Base-by-base conservation (phyloP, 2,888 invertebrate species). In the Peribatodes rhomboidaria region DNA sequence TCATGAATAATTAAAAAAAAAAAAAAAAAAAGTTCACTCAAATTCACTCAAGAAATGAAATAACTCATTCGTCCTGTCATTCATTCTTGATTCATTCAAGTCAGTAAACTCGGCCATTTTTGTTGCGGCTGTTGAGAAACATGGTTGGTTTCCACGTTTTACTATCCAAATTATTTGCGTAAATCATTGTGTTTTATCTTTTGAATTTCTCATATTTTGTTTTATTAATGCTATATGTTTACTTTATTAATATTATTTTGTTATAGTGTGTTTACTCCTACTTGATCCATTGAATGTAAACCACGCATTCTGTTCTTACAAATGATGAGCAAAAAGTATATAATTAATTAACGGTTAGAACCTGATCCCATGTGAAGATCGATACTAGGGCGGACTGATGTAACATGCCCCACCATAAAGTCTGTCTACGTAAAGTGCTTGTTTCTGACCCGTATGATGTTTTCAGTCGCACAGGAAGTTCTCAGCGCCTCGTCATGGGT, bases 401-500 rank as follows among this genome's bases (percentile, higher is more conserved):
- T 61, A 39, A 46, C 35, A 8, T 35, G 1, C 22, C n/a, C 9
- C 9, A 4, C 16, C 7, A 10, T 20, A 2, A 35, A 33, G 9
- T 13, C 11, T 11, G n/a, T 13, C 9, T 10, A 14, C 3, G n/a
- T 39, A 2, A 16, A 27, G 27, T 18, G 1, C 20, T 1, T 41
- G 55, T 33, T 31, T 16, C 9, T 55, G 20, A 50, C 13, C 39
- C 27, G 27, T 52, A 11, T 44, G 42, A 47, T 49, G 22, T 50
- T 94, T 96, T 72, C 91, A 99, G 99, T 99, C 99, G 94, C 99
- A 99, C 94, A 96, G 99, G 88, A 99, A 99, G 92, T 99, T 99
- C 94, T 99, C 99, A 87, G 99, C 99, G 47, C 99, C 99, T 80
- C 98, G 99, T 80, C 99, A 99, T 96, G 99, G 99, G 82, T 99